These are phyloP conservation scores for Acleris literana DNA, from an alignment of 2,888 invertebrate species.

Conservation along the genomic window DNA sequence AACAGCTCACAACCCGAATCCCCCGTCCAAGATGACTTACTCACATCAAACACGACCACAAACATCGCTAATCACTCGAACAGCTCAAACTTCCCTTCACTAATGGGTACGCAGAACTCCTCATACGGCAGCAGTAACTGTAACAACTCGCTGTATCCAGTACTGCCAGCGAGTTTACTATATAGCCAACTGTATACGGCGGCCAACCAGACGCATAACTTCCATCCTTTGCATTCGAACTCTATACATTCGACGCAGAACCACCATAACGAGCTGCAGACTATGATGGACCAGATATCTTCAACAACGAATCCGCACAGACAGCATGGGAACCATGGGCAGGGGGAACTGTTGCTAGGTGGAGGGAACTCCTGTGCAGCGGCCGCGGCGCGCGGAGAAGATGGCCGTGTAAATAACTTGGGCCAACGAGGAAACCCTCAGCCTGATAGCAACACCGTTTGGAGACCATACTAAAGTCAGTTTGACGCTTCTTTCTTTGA, in stretches of 20 bases:
- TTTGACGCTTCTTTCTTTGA: slow-evolving; percentile 53
- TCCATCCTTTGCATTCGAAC: slow-evolving; percentile 87
- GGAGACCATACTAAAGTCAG: slow-evolving; percentile 88
- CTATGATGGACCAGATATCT: slow-evolving; percentile 90
- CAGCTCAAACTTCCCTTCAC: slow-evolving; percentile 86
- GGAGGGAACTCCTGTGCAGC: slow-evolving; percentile 84
- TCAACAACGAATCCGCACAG: slow-evolving; percentile 85
- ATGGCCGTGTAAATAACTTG: slow-evolving; percentile 81
- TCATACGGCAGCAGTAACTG: slow-evolving; percentile 85
- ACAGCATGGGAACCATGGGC: slow-evolving; percentile 72
- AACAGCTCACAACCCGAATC: slow-evolving; percentile 93
- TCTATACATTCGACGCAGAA: slow-evolving; percentile 85
- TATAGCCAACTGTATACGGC: slow-evolving; percentile 93
- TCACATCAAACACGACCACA: slow-evolving; percentile 85
- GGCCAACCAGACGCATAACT: slow-evolving; percentile 89
- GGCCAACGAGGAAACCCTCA: slow-evolving; percentile 85
- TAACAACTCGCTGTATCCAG: slow-evolving; percentile 89
- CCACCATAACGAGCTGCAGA: slow-evolving; percentile 88
- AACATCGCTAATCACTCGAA: slow-evolving; percentile 84
- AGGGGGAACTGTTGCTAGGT: slow-evolving; percentile 77
- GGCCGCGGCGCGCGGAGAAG: slow-evolving; percentile 82
- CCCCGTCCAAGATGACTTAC: slow-evolving; percentile 90
- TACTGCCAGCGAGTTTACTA: slow-evolving; percentile 90
- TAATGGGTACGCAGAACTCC: slow-evolving; percentile 85
- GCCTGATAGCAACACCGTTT: slow-evolving; percentile 87